These are phyloP conservation scores for Theretra japonica DNA, from an alignment of 2,888 invertebrate genomes.

Conservation along the genomic window DNA sequence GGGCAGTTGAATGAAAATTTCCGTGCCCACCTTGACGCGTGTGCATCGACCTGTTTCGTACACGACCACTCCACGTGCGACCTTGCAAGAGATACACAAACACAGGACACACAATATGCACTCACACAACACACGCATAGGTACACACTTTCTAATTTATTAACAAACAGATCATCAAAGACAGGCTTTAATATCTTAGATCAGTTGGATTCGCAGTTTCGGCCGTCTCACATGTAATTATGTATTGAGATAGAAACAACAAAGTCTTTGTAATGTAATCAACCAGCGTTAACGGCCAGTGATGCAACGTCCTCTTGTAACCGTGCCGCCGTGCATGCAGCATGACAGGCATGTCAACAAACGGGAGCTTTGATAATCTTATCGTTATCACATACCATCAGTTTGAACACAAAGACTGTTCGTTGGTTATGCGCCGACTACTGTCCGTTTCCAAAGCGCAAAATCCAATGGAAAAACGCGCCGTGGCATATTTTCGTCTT, in stretches of 20 bases:
- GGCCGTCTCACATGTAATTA: background rate
- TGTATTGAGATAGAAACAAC: conserved; percentile 14
- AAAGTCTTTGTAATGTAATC: conserved; percentile 29
- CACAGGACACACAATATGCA: conserved; percentile 64
- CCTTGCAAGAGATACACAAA: conserved; percentile 76
- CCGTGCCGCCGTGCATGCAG: conserved; percentile 13
- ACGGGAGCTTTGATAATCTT: conserved; percentile 29
- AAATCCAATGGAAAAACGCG: conserved; percentile 84
- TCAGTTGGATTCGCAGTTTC: background rate
- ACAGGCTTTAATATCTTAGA: background rate
- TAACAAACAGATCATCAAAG: conserved; percentile 41
- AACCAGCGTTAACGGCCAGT: conserved; percentile 22
- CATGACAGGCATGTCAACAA: conserved; percentile 29
- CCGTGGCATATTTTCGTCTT: conserved; percentile 84
- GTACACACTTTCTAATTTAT: conserved; percentile 59
- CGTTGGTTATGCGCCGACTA: conserved; percentile 64
- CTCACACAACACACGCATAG: conserved; percentile 59
- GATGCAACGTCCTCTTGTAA: conserved; percentile 25
- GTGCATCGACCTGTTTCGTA: conserved; percentile 80
- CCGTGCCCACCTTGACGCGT: conserved; percentile 76
- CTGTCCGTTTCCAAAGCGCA: conserved; percentile 81
- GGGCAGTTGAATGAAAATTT: conserved; percentile 79
- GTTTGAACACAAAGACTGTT: conserved; percentile 69
- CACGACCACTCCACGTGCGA: conserved; percentile 71
- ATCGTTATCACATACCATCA: conserved; percentile 64